Base-by-base conservation (phyloP, 1,140 invertebrate genomes). In the Papilio glaucus region DNA sequence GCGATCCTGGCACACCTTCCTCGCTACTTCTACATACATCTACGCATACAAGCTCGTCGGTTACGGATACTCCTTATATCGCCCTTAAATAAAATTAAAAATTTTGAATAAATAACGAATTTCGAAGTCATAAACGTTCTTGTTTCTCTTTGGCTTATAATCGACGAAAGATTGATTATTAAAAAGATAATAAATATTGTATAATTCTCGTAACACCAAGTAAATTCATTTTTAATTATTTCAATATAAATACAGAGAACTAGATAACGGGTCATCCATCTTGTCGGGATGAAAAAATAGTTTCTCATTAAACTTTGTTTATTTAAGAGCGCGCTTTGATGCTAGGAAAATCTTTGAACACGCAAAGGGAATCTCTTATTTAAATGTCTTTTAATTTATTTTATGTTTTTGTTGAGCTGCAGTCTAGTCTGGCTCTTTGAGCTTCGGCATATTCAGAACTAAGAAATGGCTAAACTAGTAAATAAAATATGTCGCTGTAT, bases 221-320 rank as follows among this genome's bases (percentile, higher is more conserved):
- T 18, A 4, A 21, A 24, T 12, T 10, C 3, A 24, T 24, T 4
- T 24, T 24, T 3, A 24, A 26, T 13, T 4, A 24, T 26, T 57
- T 57, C 21, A 57, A 9, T 12, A 57, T 24, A 57, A 57, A 57
- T 57, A 57, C 4, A 53, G 9, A 4, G 13, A 12, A 60, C 10
- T 24, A 24, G 7, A n/a, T 21, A 37, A 61, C 60, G 37, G 37
- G 26, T 62, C 5, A n/a, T 62, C 8, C 24, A 12, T 21, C 7
- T 9, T 6, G 8, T 8, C 13, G 13, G 13, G 18, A 65, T 65
- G 37, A 39, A 37, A 39, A 65, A 18, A 65, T 65, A 41, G 37
- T 65, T 24, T 24, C 18, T 21, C 45, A 53, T 53, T 53, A 53
- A 53, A 53, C 45, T 53, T 53, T 53, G 45, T 53, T 53, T 53